Conservation (phyloP, 2,797 vertebrate species). For the Phrynocephalus vlangalii region DNA sequence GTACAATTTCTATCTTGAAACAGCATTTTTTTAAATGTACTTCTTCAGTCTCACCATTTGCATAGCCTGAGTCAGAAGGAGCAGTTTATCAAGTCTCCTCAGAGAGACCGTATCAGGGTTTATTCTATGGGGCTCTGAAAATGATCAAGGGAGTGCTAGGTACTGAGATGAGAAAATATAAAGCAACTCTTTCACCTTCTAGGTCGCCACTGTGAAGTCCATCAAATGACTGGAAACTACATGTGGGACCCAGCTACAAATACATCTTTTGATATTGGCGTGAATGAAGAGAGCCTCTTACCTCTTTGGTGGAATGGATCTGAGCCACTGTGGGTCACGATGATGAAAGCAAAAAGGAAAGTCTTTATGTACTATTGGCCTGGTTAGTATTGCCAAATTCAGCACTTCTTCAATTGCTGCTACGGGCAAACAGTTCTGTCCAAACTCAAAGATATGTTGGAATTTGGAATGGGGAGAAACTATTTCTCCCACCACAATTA, state of each 20-base stretch:
- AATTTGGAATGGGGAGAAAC: too few species aligned
- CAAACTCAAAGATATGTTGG: too few species aligned
- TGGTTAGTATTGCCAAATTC: constrained; percentile 80
- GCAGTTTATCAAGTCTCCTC: constrained; percentile 10
- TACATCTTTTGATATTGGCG: constrained; percentile 90
- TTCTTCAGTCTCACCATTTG: not conserved
- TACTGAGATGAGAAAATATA: constrained; percentile 2
- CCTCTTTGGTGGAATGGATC: constrained; percentile 96
- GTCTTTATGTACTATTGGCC: constrained; percentile 98
- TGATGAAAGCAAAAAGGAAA: constrained; percentile 86
- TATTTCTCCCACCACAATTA: too few species aligned
- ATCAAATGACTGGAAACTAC: constrained; percentile 95
- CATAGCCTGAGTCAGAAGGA: not conserved
- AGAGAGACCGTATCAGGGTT: not conserved
- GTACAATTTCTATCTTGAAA: not conserved
- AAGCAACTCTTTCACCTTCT: not conserved
- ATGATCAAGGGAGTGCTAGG: not conserved
- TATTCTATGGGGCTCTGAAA: not conserved
- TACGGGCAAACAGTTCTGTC: not conserved
- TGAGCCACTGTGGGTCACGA: constrained; percentile 93
- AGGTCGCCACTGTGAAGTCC: constrained; percentile 91
- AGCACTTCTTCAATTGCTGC: not conserved
- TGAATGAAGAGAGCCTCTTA: constrained; percentile 87
- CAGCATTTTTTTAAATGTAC: not conserved
- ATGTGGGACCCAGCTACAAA: constrained; percentile 90